These are phyloP conservation scores for Thyatira batis DNA, from an alignment of 2,888 invertebrate species.

Conservation along the genomic window DNA sequence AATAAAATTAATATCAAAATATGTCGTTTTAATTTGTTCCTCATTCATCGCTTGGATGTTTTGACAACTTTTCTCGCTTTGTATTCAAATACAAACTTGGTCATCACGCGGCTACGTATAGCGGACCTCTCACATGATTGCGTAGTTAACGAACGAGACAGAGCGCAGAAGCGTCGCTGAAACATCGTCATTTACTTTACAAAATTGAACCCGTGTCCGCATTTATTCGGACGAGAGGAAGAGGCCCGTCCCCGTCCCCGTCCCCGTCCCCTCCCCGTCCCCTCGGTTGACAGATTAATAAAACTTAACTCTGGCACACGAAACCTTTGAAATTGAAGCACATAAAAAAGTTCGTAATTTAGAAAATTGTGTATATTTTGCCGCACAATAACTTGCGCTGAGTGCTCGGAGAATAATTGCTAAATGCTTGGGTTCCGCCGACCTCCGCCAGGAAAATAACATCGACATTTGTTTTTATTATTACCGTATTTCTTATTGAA, in stretches of 20 bases:
- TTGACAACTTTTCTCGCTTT: no score
- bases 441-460: background rate
- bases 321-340: slow-evolving; percentile 4
- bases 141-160: no score
- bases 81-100: no score
- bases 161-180: no score
- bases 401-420: background rate
- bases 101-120: no score
- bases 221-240: background rate
- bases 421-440: background rate
- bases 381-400: slow-evolving; percentile 1
- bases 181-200: no score
- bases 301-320: slow-evolving; percentile 2
- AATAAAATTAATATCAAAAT: no score
- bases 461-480: background rate
- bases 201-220: background rate
- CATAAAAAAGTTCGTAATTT: slow-evolving; percentile 5
- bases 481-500: background rate
- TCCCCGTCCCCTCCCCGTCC: background rate
- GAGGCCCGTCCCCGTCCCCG: background rate
- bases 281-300: slow-evolving; percentile 1
- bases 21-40: no score
- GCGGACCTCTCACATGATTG: no score
- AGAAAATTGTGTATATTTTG: slow-evolving; percentile 4
- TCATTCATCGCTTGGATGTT: no score